phyloP scores from a whole-genome alignment of 2,888 invertebrate species.

The Tachina grossa region DNA sequence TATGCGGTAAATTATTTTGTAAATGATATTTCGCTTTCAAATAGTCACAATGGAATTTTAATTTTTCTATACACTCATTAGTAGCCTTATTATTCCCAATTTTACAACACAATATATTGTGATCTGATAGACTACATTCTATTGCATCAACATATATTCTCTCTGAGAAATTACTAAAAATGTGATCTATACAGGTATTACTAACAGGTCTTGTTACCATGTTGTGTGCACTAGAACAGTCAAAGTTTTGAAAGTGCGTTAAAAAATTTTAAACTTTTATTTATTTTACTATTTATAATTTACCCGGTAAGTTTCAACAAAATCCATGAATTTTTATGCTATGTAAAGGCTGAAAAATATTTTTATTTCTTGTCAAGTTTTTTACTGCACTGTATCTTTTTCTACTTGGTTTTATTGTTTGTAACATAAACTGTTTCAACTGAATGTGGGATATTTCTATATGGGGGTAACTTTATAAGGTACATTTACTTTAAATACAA shows the following conservation, averaged over 20 bases:
- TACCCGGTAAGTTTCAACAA: no score
- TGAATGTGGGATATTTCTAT: not conserved
- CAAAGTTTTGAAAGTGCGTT: slow-evolving; percentile 13
- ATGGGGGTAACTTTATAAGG: not conserved
- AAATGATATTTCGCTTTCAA: not conserved
- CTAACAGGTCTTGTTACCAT: slow-evolving; percentile 31
- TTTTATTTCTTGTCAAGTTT: not conserved
- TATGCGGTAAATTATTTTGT: not conserved
- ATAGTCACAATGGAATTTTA: no score
- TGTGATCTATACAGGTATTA: slow-evolving; percentile 32
- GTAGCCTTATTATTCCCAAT: not conserved
- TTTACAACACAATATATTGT: slow-evolving; percentile 7
- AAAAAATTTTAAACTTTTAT: no score
- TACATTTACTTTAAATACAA: not conserved
- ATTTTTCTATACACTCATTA: no score
- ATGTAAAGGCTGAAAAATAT: not conserved
- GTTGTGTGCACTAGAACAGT: not conserved
- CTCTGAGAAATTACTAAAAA: slow-evolving; percentile 37
- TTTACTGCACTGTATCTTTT: not conserved
- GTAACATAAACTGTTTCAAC: not conserved
- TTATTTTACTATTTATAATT: no score
- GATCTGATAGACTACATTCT: not conserved
- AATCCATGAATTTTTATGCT: no score
- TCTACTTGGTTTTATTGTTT: not conserved
- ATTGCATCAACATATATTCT: slow-evolving; percentile 22